Percentiles rank a stretch among this genome's conserved stretches.
Conservation (phyloP, 2,797 vertebrate species). For the Hipposideros larvatus region DNA sequence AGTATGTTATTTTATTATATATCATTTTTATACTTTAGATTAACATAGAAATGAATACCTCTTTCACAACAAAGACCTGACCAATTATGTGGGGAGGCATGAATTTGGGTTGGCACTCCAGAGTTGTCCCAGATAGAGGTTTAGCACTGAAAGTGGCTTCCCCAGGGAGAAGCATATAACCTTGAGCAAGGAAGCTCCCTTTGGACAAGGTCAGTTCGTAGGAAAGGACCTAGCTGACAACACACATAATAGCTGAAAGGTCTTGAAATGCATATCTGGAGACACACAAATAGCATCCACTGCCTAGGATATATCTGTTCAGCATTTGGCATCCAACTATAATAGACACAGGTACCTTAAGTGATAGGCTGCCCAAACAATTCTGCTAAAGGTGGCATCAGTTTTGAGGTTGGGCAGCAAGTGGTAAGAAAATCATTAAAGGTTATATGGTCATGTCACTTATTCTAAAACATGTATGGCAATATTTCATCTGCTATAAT, state of each 20-base stretch:
- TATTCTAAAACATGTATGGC: background rate
- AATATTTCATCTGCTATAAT: background rate
- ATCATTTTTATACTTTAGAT: background rate
- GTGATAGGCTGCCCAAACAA: background rate
- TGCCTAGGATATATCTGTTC: background rate
- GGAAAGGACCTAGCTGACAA: background rate
- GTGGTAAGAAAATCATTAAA: background rate
- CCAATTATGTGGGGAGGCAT: background rate
- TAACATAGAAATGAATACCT: background rate
- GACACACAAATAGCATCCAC: background rate
- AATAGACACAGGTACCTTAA: background rate
- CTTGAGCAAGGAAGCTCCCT: background rate
- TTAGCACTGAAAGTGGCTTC: background rate
- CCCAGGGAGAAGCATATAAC: background rate
- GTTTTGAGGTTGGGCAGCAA: background rate
- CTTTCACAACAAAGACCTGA: background rate
- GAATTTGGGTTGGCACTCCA: background rate
- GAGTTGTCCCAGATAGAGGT: background rate
- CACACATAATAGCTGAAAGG: background rate
- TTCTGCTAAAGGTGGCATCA: background rate
- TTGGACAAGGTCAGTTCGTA: background rate
- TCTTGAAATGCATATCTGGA: background rate
- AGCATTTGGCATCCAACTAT: background rate
- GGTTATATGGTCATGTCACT: background rate
- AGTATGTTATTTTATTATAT: background rate